phyloP scores from a whole-genome alignment of 1,140 invertebrate genomes.

The Eufriesea mexicana region DNA sequence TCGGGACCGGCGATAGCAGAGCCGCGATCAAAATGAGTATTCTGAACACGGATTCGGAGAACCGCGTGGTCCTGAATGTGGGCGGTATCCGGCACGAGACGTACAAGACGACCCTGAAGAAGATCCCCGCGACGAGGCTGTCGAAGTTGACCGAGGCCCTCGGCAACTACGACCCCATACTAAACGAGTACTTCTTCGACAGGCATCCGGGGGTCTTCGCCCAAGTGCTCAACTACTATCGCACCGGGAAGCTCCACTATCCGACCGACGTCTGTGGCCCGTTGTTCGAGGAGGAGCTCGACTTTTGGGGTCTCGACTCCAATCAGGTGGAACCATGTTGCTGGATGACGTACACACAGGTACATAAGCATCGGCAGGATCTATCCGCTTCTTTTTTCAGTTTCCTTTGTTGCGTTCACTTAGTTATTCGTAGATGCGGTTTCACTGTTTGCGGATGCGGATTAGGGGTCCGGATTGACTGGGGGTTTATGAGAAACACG shows the following conservation, averaged over 20 bases:
- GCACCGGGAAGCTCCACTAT: constrained; percentile 98
- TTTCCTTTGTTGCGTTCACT: constrained; percentile 3
- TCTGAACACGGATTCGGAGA: constrained; percentile 80
- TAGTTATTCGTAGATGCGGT: background rate
- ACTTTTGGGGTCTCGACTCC: constrained; percentile 97
- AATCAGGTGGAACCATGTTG: constrained; percentile 99
- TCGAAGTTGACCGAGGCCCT: constrained; percentile 94
- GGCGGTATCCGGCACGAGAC: constrained; percentile 99
- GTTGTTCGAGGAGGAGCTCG: constrained; percentile 97
- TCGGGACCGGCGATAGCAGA: constrained; percentile 79
- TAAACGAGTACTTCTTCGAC: constrained; percentile 99
- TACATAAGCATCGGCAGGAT: constrained; percentile 74
- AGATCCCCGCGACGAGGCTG: constrained; percentile 95
- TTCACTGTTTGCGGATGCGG: background rate
- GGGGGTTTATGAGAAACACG: too few species aligned
- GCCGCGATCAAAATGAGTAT: constrained; percentile 78
- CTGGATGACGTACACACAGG: constrained; percentile 99
- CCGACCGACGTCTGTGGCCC: constrained; percentile 99
- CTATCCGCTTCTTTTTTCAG: background rate
- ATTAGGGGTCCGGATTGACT: too few species aligned
- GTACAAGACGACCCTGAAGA: constrained; percentile 95
- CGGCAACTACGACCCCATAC: constrained; percentile 97
- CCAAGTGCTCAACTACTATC: constrained; percentile 95
- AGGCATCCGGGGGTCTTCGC: constrained; percentile 98
- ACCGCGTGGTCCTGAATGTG: constrained; percentile 98